phyloP scores from a whole-genome alignment of 2,888 invertebrate genomes.

The Heterodera filipjevi region DNA sequence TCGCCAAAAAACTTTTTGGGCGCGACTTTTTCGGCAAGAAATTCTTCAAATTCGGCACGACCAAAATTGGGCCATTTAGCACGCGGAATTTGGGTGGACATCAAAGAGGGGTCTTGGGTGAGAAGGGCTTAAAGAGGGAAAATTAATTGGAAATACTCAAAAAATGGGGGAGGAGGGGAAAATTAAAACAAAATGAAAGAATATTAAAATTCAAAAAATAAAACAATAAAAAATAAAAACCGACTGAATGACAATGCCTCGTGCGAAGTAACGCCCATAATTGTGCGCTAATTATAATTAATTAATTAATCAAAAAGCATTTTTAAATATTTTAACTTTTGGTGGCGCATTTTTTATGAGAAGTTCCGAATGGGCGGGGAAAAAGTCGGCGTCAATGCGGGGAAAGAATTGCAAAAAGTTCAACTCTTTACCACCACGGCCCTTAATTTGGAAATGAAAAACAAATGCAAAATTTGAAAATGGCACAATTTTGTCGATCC shows the following conservation, averaged over 20 bases:
- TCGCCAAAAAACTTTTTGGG: slow-evolving; percentile 38
- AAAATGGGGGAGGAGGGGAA: not conserved
- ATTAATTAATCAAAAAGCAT: not conserved
- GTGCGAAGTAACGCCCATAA: slow-evolving; percentile 30
- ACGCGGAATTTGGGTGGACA: not conserved
- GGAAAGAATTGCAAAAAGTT: slow-evolving; percentile 39
- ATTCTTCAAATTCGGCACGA: slow-evolving; percentile 28
- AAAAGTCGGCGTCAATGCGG: slow-evolving; percentile 43
- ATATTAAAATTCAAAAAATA: not conserved
- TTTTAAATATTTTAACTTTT: slow-evolving; percentile 15
- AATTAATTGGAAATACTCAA: not conserved
- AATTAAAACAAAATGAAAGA: not conserved
- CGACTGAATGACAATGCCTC: slow-evolving; percentile 37
- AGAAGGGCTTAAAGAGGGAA: not conserved
- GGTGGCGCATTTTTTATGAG: slow-evolving; percentile 31
- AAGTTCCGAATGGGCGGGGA: slow-evolving; percentile 31
- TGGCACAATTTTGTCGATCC: slow-evolving; percentile 32
- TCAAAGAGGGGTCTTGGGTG: not conserved
- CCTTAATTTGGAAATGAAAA: slow-evolving; percentile 8
- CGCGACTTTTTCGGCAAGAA: slow-evolving; percentile 37
- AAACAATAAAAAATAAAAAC: slow-evolving; percentile 9
- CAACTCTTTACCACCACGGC: slow-evolving; percentile 11
- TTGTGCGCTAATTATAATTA: not conserved
- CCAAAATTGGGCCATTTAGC: slow-evolving; percentile 35
- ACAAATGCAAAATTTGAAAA: slow-evolving; percentile 15